Conservation (phyloP, 1,140 invertebrate species). For the Drosophila trapezifrons region DNA sequence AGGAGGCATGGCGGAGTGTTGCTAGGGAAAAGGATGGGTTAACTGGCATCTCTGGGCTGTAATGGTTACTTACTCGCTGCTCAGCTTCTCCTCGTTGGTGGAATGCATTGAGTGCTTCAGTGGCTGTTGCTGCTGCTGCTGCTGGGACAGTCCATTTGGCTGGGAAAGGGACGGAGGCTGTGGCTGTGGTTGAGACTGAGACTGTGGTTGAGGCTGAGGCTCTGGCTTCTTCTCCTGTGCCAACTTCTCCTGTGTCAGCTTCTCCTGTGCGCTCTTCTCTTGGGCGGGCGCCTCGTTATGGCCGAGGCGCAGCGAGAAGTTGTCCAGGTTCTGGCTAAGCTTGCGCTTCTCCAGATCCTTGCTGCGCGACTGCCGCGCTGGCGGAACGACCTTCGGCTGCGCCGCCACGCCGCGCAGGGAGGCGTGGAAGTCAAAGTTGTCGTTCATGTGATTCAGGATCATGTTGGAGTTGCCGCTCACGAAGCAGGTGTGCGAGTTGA, state of each 20-base stretch:
- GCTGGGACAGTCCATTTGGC: background rate
- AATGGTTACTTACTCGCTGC: conserved; percentile 62
- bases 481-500: conserved; percentile 79
- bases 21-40: conserved; percentile 23
- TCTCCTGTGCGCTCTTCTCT: conserved; percentile 52
- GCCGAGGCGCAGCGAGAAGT: conserved; percentile 86
- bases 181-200: background rate
- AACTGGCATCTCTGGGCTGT: no score
- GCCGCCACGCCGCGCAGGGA: conserved; percentile 6
- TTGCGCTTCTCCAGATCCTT: conserved; percentile 83
- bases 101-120: conserved; percentile 70
- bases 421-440: conserved; percentile 83
- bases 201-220: background rate
- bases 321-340: conserved; percentile 84
- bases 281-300: conserved; percentile 82
- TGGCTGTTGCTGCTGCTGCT: conserved; percentile 69
- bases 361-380: conserved; percentile 64
- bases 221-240: conserved; percentile 10
- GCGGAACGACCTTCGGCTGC: conserved; percentile 22
- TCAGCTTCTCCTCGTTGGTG: conserved; percentile 80
- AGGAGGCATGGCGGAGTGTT: conserved; percentile 80
- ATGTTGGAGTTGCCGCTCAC: conserved; percentile 85
- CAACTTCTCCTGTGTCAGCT: conserved; percentile 55
- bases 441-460: conserved; percentile 86
- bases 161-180: background rate